Percentiles rank a stretch among this genome's conserved stretches.
phyloP scores from a whole-genome alignment of 2,113 vertebrate genomes.

The Narcine bancroftii region DNA sequence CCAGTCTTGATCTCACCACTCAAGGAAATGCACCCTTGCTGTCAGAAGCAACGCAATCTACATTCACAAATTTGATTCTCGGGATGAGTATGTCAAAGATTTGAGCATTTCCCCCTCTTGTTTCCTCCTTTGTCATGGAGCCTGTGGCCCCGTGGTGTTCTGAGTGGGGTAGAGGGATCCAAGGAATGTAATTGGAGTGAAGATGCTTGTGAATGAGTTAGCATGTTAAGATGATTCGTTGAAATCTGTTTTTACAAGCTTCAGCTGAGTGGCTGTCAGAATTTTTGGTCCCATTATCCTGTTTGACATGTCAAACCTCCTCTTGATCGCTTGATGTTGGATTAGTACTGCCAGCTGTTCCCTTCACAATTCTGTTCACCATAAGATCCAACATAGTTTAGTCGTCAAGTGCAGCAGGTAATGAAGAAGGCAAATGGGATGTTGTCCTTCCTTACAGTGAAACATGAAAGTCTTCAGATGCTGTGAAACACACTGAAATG shows the following conservation, averaged over 20 bases:
- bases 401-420: neutral
- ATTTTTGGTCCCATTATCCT: neutral
- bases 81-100: too few species aligned
- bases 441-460: too few species aligned
- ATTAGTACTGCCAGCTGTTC: neutral
- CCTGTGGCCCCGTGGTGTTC: neutral
- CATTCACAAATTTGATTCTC: too few species aligned
- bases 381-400: neutral
- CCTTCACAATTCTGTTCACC: neutral
- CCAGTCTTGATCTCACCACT: too few species aligned
- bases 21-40: too few species aligned
- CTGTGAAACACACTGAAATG: too few species aligned
- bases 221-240: neutral
- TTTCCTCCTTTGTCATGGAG: neutral
- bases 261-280: neutral
- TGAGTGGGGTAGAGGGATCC: neutral
- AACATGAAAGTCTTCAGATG: too few species aligned
- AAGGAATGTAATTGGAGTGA: neutral
- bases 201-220: neutral
- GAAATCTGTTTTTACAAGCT: neutral
- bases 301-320: neutral
- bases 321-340: neutral
- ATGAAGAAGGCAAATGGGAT: too few species aligned
- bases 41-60: too few species aligned
- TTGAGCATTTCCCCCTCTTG: too few species aligned